phyloP scores from a whole-genome alignment of 1,140 invertebrate species.

The Solenopsis fugax region DNA sequence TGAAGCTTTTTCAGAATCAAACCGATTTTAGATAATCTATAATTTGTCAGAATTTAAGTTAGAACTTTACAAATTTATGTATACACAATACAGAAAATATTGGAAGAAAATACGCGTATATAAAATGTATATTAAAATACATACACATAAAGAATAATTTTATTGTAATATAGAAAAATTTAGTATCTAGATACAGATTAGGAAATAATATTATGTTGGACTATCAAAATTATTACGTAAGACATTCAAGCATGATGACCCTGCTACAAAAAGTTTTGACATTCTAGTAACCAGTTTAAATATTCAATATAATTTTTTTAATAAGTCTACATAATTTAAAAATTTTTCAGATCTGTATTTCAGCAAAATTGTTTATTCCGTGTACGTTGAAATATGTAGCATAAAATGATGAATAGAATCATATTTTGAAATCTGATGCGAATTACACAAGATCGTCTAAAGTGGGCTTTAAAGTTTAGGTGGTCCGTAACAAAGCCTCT shows the following conservation, averaged over 20 bases:
- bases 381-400: not conserved
- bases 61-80: not conserved
- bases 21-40: not conserved
- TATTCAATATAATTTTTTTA: no score
- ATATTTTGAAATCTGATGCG: not conserved
- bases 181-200: no score
- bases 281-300: no score
- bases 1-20: no score
- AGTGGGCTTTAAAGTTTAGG: not conserved
- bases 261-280: no score
- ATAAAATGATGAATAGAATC: slow-evolving; percentile 3
- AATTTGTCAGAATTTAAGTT: not conserved
- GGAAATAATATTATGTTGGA: no score
- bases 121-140: not conserved
- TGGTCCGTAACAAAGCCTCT: not conserved
- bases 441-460: not conserved
- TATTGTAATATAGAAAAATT: no score
- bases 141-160: not conserved
- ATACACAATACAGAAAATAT: not conserved
- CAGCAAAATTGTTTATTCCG: no score
- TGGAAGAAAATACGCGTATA: not conserved
- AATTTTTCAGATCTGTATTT: no score
- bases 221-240: no score
- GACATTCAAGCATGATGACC: no score
- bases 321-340: no score